phyloP scores from a whole-genome alignment of 2,888 invertebrate genomes.

The Leptopilina syphax region DNA sequence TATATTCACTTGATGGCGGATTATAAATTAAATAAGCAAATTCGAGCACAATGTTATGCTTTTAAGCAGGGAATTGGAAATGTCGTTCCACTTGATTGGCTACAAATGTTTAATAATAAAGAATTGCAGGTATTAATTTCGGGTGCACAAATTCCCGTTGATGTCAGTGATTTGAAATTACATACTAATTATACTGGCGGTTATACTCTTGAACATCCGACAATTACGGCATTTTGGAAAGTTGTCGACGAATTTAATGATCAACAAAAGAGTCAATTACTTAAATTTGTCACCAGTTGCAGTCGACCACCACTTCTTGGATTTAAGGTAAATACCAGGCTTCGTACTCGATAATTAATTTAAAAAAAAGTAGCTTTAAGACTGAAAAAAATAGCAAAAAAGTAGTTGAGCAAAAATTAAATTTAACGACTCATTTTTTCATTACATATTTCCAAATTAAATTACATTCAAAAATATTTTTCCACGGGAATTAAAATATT shows the following conservation, averaged over 20 bases:
- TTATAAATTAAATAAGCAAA: conserved; percentile 95
- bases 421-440: too few relatives aligned
- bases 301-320: conserved; percentile 97
- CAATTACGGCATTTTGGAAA: conserved; percentile 93
- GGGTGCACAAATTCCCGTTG: conserved; percentile 95
- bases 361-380: not conserved
- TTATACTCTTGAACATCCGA: conserved; percentile 89
- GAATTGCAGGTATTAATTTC: conserved; percentile 98
- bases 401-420: too few relatives aligned
- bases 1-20: conserved; percentile 98
- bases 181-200: conserved; percentile 96
- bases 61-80: conserved; percentile 94
- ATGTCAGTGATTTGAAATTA: conserved; percentile 90
- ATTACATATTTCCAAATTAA: too few relatives aligned
- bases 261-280: conserved; percentile 88
- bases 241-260: conserved; percentile 90
- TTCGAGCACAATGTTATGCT: conserved; percentile 90
- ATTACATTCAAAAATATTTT: too few relatives aligned
- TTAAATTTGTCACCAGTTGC: conserved; percentile 99
- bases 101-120: conserved; percentile 95
- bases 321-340: conserved; percentile 87
- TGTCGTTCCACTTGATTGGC: conserved; percentile 94
- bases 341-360: too few relatives aligned
- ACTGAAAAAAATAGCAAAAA: not conserved
- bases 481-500: too few relatives aligned